Percentiles rank a stretch among this genome's conserved stretches.
Conservation (phyloP, 2,888 invertebrate species). For the Eucriotettix oculatus region DNA sequence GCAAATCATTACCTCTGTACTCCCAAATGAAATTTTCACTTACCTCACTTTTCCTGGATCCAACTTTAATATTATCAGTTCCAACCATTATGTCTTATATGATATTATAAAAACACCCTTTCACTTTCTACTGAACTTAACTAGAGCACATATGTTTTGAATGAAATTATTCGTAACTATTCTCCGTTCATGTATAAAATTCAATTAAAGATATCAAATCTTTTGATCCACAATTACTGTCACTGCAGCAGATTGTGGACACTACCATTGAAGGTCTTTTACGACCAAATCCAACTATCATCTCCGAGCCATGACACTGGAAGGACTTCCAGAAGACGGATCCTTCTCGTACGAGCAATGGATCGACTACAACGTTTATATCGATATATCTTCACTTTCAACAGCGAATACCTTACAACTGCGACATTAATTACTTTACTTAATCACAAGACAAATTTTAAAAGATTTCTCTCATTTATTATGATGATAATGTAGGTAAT, state of each 20-base stretch:
- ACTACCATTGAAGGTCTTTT: not conserved
- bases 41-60: slow-evolving; percentile 74
- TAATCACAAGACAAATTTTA: too few relatives aligned
- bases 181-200: too few relatives aligned
- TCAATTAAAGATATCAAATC: not conserved
- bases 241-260: slow-evolving; percentile 15
- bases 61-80: slow-evolving; percentile 46
- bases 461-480: too few relatives aligned
- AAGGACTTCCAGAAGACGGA: too few relatives aligned
- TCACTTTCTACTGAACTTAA: not conserved
- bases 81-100: slow-evolving; percentile 19
- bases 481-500: too few relatives aligned
- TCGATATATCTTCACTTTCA: too few relatives aligned
- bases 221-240: slow-evolving; percentile 12
- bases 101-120: not conserved
- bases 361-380: too few relatives aligned
- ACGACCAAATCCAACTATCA: not conserved
- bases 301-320: not conserved
- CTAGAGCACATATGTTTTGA: too few relatives aligned
- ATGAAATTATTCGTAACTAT: not conserved
- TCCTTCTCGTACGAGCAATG: too few relatives aligned
- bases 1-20: slow-evolving; percentile 4
- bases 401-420: too few relatives aligned
- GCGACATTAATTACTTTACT: too few relatives aligned
- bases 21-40: slow-evolving; percentile 17